Base-by-base conservation (phyloP, 2,113 vertebrate species). In the Pycnonotus jocosus region DNA sequence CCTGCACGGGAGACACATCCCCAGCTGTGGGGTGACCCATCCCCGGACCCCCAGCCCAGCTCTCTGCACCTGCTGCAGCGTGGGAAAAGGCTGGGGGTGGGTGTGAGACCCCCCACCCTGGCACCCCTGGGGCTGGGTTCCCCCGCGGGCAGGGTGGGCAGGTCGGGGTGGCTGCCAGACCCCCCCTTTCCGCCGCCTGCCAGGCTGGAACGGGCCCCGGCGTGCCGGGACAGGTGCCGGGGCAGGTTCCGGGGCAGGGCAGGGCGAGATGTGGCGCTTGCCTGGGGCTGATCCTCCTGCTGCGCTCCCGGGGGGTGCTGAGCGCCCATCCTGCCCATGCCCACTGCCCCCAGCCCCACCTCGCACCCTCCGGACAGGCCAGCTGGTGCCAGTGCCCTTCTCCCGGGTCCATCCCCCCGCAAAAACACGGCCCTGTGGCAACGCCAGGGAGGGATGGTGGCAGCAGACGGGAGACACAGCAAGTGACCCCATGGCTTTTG, bases 381-480 rank as follows among this genome's bases (percentile, higher is more conserved):
- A 16, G 23, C 4, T 2, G 30, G 16, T 15, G 73, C 9, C 44
- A 6, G 9, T 13, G 10, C 11, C 30, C 37, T 18, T 11, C 38
- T 18, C 19, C 1, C 0, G 1, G 11, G 11, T 25, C n/a, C n/a
- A 3, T 5, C 11, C 51, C 38, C 22, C 45, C 17, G 51, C 19
- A 44, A 25, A 47, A 12, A 22, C 11, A 5, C 30, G 3, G 50
- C 61, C 62, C 69, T 7, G 40, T 1, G 22, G 24, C n/a, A 22
- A 0, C 35, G 13, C 24, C 2, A 4, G 28, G 31, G 5, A 6
- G 57, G 61, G 50, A 37, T 0, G 5, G 42, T 4, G 38, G 27
- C 64, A 35, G 21, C 0, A 4, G 27, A 38, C 1, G 1, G 13
- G 50, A 28, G 15, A 35, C 47, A 4, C 2, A 3, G 45, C 0